Percentiles rank a stretch among this genome's conserved stretches.
Evolutionary conservation across 2,888 invertebrate genomes (phyloP).

Genomic region (Drosophila hawaiiensis): DNA sequence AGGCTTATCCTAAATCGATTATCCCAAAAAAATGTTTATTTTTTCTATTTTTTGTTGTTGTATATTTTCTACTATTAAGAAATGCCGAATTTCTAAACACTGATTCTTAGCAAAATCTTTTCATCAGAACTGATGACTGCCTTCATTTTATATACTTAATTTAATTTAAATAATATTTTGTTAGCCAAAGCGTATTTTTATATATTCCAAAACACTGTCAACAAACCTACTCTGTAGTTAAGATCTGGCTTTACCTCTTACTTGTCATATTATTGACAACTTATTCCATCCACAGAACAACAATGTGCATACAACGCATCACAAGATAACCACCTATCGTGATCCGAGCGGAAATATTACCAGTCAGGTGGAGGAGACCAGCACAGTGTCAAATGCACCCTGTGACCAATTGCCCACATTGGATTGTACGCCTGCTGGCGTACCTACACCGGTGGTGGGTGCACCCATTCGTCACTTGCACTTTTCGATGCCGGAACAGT

Average conservation of each 20-base stretch:
- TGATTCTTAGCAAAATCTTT: no score
- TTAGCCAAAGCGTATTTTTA: neutral
- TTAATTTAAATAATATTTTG: neutral
- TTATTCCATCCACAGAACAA: constrained; percentile 9
- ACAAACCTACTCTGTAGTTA: neutral
- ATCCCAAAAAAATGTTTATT: neutral
- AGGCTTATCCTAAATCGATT: neutral
- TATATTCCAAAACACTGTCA: neutral
- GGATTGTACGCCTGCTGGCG: constrained; percentile 14
- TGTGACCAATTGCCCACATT: neutral
- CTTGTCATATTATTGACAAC: neutral
- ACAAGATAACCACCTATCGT: constrained; percentile 36
- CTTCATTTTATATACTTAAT: no score
- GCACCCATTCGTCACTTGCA: constrained; percentile 25
- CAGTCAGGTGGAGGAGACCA: constrained; percentile 45
- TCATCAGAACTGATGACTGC: no score
- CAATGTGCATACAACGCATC: constrained; percentile 23
- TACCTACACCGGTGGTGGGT: neutral
- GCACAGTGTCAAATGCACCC: constrained; percentile 34
- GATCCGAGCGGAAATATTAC: constrained; percentile 55
- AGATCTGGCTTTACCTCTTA: neutral
- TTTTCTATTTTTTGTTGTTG: neutral
- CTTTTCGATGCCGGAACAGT: constrained; percentile 21
- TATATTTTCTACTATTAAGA: neutral
- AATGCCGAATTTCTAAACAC: neutral